These are phyloP conservation scores for Macrophya annulata DNA, from an alignment of 2,888 invertebrate genomes.

Conservation along the genomic window DNA sequence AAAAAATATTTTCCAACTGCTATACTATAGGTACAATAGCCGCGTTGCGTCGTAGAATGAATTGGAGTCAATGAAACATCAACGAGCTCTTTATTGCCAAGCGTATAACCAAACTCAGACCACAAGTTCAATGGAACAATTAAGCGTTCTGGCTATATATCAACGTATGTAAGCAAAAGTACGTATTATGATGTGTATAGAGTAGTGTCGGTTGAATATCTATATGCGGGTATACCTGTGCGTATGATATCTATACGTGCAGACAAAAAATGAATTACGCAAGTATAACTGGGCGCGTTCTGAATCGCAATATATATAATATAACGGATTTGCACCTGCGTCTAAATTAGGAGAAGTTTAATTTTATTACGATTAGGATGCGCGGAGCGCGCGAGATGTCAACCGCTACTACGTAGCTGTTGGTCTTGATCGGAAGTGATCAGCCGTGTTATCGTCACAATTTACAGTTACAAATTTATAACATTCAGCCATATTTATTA, in stretches of 20 bases:
- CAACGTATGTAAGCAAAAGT: background rate
- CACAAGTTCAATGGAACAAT: slow-evolving; percentile 53
- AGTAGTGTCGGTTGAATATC: background rate
- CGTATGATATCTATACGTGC: no score
- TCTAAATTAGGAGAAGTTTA: slow-evolving; percentile 38
- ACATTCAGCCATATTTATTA: background rate
- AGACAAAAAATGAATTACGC: slow-evolving; percentile 27
- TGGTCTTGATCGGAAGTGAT: slow-evolving; percentile 9
- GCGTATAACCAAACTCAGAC: slow-evolving; percentile 37
- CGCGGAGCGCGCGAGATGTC: slow-evolving; percentile 4
- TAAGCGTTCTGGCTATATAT: slow-evolving; percentile 7
- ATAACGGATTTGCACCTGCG: slow-evolving; percentile 18
- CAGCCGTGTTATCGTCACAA: background rate
- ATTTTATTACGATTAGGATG: slow-evolving; percentile 1
- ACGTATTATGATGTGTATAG: background rate
- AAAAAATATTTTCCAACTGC: background rate
- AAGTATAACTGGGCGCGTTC: background rate
- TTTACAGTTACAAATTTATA: background rate
- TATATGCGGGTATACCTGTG: background rate
- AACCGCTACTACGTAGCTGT: background rate
- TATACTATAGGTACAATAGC: background rate
- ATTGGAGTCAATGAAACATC: slow-evolving; percentile 54
- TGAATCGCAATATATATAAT: background rate
- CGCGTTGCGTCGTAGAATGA: background rate
- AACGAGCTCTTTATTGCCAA: slow-evolving; percentile 47